These are phyloP conservation scores for Oegoconia quadripuncta DNA, from an alignment of 2,888 invertebrate species.

Conservation along the genomic window DNA sequence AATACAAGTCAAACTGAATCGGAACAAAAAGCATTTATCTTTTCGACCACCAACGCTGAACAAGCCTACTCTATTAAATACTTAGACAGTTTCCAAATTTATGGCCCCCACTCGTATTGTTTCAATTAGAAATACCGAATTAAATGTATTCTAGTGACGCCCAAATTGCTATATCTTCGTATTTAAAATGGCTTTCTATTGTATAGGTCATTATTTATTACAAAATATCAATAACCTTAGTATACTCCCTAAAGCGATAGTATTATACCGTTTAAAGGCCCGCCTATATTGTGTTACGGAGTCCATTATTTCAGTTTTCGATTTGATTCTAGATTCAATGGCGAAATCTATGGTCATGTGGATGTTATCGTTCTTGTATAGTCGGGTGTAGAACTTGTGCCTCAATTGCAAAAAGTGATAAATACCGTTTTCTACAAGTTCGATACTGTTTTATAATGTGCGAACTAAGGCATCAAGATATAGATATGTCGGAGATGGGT, in stretches of 20 bases:
- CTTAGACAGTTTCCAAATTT: constrained; percentile 54
- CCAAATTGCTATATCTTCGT: constrained; percentile 67
- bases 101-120: constrained; percentile 61
- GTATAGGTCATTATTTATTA: constrained; percentile 56
- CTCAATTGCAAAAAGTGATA: no score
- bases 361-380: constrained; percentile 2
- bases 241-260: constrained; percentile 50
- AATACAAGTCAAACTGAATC: constrained; percentile 24
- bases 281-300: constrained; percentile 62
- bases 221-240: constrained; percentile 59
- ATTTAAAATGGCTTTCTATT: constrained; percentile 57
- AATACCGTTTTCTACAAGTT: no score
- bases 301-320: constrained; percentile 51
- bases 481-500: no score
- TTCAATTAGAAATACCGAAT: constrained; percentile 72
- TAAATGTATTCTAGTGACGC: constrained; percentile 62
- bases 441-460: no score
- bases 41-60: constrained; percentile 59
- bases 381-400: neutral
- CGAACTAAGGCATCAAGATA: no score
- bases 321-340: constrained; percentile 35
- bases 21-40: constrained; percentile 48
- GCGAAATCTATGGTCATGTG: constrained; percentile 26
- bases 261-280: constrained; percentile 35
- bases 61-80: constrained; percentile 52